These are phyloP conservation scores for Pithys albifrons DNA, from an alignment of 2,113 vertebrate species.

Conservation along the genomic window DNA sequence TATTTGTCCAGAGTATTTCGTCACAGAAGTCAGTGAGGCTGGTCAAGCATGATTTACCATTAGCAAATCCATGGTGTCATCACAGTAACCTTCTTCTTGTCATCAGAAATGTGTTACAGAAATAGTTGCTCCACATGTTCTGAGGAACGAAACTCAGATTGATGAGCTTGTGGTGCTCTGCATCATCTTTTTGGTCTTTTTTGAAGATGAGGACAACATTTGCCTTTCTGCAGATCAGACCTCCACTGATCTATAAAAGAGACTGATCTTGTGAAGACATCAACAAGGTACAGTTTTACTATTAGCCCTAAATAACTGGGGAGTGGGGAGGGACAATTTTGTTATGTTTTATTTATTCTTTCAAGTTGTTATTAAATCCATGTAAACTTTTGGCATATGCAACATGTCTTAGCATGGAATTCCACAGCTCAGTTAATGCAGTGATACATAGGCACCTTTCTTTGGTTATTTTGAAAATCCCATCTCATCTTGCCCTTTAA, in stretches of 20 bases:
- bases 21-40: not conserved
- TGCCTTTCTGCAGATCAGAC: not conserved
- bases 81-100: not conserved
- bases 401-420: not conserved
- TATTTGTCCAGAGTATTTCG: not conserved
- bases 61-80: not conserved
- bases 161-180: not conserved
- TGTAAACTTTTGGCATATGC: not conserved
- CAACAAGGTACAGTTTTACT: not conserved
- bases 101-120: not conserved
- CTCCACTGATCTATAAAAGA: not conserved
- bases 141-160: not conserved
- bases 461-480: not conserved
- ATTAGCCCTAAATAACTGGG: not conserved
- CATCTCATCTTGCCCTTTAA: not conserved
- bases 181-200: not conserved
- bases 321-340: no score
- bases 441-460: not conserved
- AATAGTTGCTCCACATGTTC: not conserved
- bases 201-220: not conserved
- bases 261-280: rapidly evolving
- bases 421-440: not conserved
- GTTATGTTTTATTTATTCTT: not conserved
- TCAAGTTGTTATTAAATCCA: not conserved
- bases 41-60: not conserved